phyloP scores from a whole-genome alignment of 1,140 invertebrate genomes.

The Drosophila grimshawi region DNA sequence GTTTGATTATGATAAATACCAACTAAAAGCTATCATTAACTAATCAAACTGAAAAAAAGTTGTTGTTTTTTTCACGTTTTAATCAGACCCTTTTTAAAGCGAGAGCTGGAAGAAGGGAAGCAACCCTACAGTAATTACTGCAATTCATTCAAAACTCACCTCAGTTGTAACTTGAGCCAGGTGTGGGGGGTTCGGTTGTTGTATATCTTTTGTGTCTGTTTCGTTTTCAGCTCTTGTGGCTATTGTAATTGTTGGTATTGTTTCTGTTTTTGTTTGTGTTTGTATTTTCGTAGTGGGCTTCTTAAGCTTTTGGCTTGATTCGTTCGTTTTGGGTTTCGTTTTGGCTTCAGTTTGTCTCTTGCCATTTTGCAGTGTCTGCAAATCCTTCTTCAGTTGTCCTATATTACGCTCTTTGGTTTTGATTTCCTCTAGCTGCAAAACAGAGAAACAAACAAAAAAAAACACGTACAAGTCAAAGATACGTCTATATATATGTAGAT shows the following conservation, averaged over 20 bases:
- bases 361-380: constrained; percentile 69
- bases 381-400: constrained; percentile 86
- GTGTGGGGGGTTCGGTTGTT: constrained; percentile 58
- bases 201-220: constrained; percentile 68
- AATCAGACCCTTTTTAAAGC: too few relatives aligned
- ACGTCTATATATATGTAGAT: constrained; percentile 5
- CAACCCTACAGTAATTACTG: constrained; percentile 7
- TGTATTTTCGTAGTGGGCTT: constrained; percentile 68
- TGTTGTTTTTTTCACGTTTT: too few relatives aligned
- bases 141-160: constrained; percentile 60
- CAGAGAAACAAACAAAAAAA: constrained; percentile 21
- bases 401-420: constrained; percentile 87
- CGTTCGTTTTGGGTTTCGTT: constrained; percentile 78
- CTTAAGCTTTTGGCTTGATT: constrained; percentile 82
- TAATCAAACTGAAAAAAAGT: too few relatives aligned
- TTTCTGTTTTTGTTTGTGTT: constrained; percentile 46
- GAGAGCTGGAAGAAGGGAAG: too few relatives aligned
- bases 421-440: constrained; percentile 86
- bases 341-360: constrained; percentile 65
- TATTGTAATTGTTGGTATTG: constrained; percentile 42
- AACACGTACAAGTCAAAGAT: constrained; percentile 4
- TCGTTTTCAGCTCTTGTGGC: constrained; percentile 65
- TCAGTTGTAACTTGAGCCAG: constrained; percentile 82
- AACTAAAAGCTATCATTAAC: neutral
- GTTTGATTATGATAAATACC: too few relatives aligned